Percentiles rank a stretch among this genome's conserved stretches.
These are phyloP conservation scores for Zophobas atratus DNA, from an alignment of 1,140 invertebrate genomes.

Conservation along the genomic window DNA sequence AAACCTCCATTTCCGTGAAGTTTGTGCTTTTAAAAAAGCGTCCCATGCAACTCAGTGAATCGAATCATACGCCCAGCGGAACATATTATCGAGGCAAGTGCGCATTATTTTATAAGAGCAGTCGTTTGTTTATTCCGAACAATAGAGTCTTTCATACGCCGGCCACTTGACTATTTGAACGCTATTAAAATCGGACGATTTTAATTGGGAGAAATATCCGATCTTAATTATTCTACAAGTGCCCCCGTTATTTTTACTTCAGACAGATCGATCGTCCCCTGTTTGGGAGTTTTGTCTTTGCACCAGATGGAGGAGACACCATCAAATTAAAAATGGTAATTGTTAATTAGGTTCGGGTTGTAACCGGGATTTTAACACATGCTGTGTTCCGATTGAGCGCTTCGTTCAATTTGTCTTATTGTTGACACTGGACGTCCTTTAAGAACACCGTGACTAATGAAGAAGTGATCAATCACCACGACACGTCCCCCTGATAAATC, in stretches of 20 bases:
- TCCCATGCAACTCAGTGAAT: conserved; percentile 4
- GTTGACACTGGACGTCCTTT: conserved; percentile 35
- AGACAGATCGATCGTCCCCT: background rate
- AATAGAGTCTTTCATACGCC: conserved; percentile 41
- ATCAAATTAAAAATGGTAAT: conserved; percentile 21
- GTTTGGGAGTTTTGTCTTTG: background rate
- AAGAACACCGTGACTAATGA: conserved; percentile 37
- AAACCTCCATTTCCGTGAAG: conserved; percentile 11
- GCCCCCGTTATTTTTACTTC: conserved; percentile 21
- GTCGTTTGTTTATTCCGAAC: conserved; percentile 43
- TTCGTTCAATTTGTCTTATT: conserved; percentile 41
- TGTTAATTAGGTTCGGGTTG: conserved; percentile 31
- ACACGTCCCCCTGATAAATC: background rate
- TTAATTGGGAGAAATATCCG: conserved; percentile 42
- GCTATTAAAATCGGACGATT: conserved; percentile 28
- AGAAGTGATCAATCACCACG: conserved; percentile 35
- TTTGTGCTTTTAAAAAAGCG: conserved; percentile 23
- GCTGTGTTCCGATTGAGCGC: conserved; percentile 10
- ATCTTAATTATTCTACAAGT: conserved; percentile 34
- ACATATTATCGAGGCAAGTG: conserved; percentile 44
- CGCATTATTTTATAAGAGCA: conserved; percentile 46
- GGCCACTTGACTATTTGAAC: conserved; percentile 42
- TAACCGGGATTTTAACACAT: conserved; percentile 25
- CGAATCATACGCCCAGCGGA: conserved; percentile 36
- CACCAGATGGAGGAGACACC: background rate